Evolutionary conservation across 2,113 vertebrate genomes (phyloP).

Genomic region (Macaca nemestrina): DNA sequence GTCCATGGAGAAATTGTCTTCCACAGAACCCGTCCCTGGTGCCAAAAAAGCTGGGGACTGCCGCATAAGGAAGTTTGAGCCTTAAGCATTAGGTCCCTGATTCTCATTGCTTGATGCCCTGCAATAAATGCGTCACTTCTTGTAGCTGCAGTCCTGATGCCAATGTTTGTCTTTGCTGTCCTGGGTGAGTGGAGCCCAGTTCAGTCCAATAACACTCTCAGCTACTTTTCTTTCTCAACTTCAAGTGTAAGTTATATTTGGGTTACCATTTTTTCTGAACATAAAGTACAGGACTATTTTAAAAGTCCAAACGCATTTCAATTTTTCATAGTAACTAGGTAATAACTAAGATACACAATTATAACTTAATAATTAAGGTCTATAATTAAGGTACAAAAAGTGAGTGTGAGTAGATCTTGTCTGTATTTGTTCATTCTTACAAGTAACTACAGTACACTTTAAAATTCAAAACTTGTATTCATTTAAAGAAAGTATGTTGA

Average conservation of each 20-base stretch:
- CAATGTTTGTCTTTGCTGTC: too few species aligned
- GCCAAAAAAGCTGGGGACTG: too few species aligned
- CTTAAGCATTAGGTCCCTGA: too few species aligned
- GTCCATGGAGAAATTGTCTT: too few species aligned
- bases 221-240: not conserved
- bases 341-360: not conserved
- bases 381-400: not conserved
- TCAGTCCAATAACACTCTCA: not conserved
- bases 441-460: not conserved
- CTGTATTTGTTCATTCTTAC: not conserved
- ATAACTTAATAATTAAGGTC: not conserved
- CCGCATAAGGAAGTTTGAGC: too few species aligned
- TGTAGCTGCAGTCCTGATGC: too few species aligned
- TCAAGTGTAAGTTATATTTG: not conserved
- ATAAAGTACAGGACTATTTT: not conserved
- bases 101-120: too few species aligned
- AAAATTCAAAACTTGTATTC: conserved; percentile 22
- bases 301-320: not conserved
- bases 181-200: too few species aligned
- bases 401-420: not conserved
- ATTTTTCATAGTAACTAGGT: conserved; percentile 2
- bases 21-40: too few species aligned
- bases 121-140: too few species aligned
- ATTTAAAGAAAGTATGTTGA: not conserved
- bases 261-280: not conserved